Conservation (phyloP, 2,888 invertebrate genomes). For the Heteromyza rotundicornis region DNA sequence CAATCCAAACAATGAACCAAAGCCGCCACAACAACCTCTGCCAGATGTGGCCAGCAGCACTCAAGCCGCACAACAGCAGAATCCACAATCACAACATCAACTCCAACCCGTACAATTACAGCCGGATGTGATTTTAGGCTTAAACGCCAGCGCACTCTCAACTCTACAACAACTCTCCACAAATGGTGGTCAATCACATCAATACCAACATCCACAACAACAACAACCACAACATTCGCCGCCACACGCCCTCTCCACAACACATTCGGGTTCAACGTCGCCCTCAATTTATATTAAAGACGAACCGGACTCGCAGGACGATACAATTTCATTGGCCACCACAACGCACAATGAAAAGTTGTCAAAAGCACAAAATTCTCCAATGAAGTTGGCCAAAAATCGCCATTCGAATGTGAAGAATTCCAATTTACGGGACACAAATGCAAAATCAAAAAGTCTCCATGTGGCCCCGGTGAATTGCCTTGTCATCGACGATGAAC, state of each 20-base stretch:
- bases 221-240: not conserved
- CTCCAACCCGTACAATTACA: constrained; percentile 46
- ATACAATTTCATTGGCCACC: constrained; percentile 35
- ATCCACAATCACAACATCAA: constrained; percentile 39
- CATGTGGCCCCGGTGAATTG: not conserved
- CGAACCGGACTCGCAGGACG: constrained; percentile 47
- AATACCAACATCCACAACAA: constrained; percentile 10
- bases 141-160: constrained; percentile 36
- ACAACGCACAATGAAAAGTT: constrained; percentile 1
- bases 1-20: constrained; percentile 48
- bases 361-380: constrained; percentile 2
- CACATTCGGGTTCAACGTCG: constrained; percentile 52
- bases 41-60: not conserved
- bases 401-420: not conserved
- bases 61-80: constrained; percentile 24
- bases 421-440: not conserved
- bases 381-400: not conserved
- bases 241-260: constrained; percentile 32
- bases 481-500: constrained; percentile 38
- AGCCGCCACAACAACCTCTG: not conserved
- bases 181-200: not conserved
- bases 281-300: constrained; percentile 59
- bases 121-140: constrained; percentile 44
- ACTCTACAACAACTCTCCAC: constrained; percentile 34
- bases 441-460: not conserved